A percentile compares a stretch with the other conserved stretches of the same genome.
These are phyloP conservation scores for Lepus europaeus DNA, from an alignment of 2,113 vertebrate species.

Conservation along the genomic window DNA sequence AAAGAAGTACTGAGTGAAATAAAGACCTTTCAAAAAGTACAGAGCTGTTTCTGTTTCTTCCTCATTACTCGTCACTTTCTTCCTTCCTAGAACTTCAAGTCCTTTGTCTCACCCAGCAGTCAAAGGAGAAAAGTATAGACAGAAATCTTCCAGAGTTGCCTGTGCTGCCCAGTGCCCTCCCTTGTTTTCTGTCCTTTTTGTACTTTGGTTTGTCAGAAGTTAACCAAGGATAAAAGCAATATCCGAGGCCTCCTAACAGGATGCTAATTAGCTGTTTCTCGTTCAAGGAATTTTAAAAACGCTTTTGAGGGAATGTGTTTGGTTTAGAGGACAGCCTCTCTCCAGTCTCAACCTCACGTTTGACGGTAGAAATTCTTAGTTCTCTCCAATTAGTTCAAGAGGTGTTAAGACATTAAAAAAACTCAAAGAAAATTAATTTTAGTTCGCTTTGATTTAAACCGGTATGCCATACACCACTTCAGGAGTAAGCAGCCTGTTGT, in stretches of 20 bases:
- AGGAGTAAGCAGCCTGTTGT: slow-evolving; percentile 20
- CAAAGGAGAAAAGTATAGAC: slow-evolving; percentile 16
- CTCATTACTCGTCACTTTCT: slow-evolving; percentile 48
- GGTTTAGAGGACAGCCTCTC: slow-evolving; percentile 56
- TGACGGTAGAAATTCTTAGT: slow-evolving; percentile 43
- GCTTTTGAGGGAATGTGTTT: slow-evolving; percentile 65
- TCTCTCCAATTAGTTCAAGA: slow-evolving; percentile 67
- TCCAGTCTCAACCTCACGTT: slow-evolving; percentile 6
- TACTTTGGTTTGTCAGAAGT: slow-evolving; percentile 68
- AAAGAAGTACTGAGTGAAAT: neutral
- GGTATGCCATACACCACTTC: neutral
- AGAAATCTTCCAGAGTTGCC: slow-evolving; percentile 44
- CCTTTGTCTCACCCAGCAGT: slow-evolving; percentile 48
- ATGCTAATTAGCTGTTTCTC: slow-evolving; percentile 77
- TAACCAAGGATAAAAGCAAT: slow-evolving; percentile 69
- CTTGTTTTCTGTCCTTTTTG: neutral
- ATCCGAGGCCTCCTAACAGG: slow-evolving; percentile 36
- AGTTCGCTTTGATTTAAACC: slow-evolving; percentile 54
- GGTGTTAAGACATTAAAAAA: slow-evolving; percentile 32
- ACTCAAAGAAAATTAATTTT: slow-evolving; percentile 65
- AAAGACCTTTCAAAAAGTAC: slow-evolving; percentile 66
- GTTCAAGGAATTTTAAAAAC: slow-evolving; percentile 64
- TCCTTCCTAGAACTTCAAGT: slow-evolving; percentile 60
- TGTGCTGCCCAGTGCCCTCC: neutral
- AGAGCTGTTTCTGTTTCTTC: slow-evolving; percentile 11